phyloP scores from a whole-genome alignment of 2,888 invertebrate genomes.

The Metopia argyrocephala region DNA sequence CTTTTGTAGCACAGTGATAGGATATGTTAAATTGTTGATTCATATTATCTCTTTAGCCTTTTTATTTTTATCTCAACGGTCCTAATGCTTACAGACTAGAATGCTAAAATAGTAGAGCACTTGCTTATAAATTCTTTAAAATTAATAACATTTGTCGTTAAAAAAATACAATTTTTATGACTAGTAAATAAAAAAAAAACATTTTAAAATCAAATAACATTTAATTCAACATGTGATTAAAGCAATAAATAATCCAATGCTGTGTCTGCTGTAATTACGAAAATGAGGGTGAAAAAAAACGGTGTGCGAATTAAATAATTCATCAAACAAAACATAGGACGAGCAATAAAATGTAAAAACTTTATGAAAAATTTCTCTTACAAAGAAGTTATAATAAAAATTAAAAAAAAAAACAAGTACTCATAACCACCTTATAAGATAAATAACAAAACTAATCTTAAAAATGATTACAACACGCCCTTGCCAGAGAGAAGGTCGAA shows the following conservation, averaged over 20 bases:
- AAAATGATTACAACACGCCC: constrained; percentile 13
- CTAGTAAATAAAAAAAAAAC: background rate
- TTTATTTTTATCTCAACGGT: no score
- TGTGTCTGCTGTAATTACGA: constrained; percentile 53
- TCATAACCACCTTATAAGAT: constrained; percentile 61
- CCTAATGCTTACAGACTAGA: no score
- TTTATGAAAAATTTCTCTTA: constrained; percentile 44
- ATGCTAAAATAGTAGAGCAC: no score
- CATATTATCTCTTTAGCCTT: no score
- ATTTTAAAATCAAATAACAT: constrained; percentile 17
- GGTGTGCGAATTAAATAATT: constrained; percentile 38
- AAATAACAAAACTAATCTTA: constrained; percentile 44
- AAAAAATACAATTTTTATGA: background rate
- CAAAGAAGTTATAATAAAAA: constrained; percentile 15
- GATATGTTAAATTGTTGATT: no score
- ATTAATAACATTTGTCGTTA: background rate
- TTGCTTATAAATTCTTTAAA: background rate
- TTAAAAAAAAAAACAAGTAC: no score
- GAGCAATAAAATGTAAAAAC: constrained; percentile 57
- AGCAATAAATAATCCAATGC: constrained; percentile 48
- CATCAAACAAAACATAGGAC: constrained; percentile 35
- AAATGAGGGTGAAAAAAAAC: background rate
- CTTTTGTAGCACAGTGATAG: no score
- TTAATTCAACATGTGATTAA: constrained; percentile 43
- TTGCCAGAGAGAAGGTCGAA: constrained; percentile 14